phyloP scores from a whole-genome alignment of 2,888 invertebrate genomes.

The Drosophila paranaensis region DNA sequence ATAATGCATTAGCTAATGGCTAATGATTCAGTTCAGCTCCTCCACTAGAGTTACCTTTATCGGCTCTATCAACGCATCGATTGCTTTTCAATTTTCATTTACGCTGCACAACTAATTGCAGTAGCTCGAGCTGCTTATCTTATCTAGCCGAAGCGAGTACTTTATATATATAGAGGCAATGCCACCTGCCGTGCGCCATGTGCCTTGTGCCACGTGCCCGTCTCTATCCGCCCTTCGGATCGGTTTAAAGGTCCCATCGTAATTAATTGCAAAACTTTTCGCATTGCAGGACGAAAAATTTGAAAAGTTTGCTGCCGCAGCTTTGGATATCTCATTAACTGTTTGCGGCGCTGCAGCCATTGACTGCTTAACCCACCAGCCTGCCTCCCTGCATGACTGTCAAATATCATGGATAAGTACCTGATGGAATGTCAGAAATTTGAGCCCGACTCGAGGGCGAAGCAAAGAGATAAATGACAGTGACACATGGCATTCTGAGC shows the following conservation, averaged over 20 bases:
- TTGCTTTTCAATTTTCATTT: slow-evolving; percentile 51
- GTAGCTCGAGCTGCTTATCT: slow-evolving; percentile 34
- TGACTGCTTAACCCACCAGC: slow-evolving; percentile 25
- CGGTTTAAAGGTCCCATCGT: slow-evolving; percentile 53
- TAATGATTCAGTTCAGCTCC: not conserved
- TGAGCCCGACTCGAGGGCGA: too few relatives aligned
- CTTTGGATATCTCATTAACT: slow-evolving; percentile 47
- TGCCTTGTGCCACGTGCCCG: not conserved
- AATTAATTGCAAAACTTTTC: slow-evolving; percentile 77
- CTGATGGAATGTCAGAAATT: slow-evolving; percentile 9
- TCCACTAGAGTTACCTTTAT: not conserved
- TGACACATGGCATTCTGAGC: not conserved
- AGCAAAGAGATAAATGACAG: not conserved
- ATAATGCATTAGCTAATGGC: not conserved
- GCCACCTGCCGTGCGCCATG: not conserved
- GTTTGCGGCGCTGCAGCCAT: slow-evolving; percentile 30
- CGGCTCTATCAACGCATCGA: slow-evolving; percentile 3
- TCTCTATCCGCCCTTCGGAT: slow-evolving; percentile 5
- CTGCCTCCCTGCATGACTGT: slow-evolving; percentile 26
- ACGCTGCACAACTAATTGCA: slow-evolving; percentile 51
- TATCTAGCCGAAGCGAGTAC: slow-evolving; percentile 16
- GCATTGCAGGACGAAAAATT: slow-evolving; percentile 33
- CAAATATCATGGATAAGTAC: slow-evolving; percentile 44
- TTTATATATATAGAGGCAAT: slow-evolving; percentile 5
- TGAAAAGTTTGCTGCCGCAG: slow-evolving; percentile 51